Conservation (phyloP, 2,888 invertebrate species). For the Abrostola tripartita region DNA sequence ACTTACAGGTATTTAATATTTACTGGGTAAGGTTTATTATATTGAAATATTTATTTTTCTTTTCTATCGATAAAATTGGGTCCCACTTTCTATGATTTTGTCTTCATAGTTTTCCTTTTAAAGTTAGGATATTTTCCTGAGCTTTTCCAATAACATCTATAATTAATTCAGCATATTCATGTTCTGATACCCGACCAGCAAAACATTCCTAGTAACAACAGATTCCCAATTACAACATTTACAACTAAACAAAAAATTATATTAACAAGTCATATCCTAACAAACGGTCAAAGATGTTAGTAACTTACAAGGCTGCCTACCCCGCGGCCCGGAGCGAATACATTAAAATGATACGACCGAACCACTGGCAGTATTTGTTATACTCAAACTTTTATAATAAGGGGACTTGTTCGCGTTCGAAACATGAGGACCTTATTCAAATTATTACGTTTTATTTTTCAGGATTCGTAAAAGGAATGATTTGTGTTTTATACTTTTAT, state of each 20-base stretch:
- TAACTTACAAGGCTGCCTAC: slow-evolving; percentile 18
- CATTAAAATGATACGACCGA: slow-evolving; percentile 20
- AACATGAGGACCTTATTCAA: slow-evolving; percentile 12
- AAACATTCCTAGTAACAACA: not conserved
- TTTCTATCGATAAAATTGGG: too few species aligned
- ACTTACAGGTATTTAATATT: too few species aligned
- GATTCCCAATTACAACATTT: not conserved
- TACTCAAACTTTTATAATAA: slow-evolving; percentile 66
- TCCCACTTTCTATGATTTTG: too few species aligned
- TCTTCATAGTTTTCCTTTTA: too few species aligned
- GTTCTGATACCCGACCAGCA: not conserved
- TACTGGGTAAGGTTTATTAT: too few species aligned
- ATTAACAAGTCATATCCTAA: slow-evolving; percentile 12
- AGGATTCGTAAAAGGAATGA: not conserved
- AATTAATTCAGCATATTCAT: not conserved
- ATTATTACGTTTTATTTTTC: not conserved
- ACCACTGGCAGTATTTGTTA: slow-evolving; percentile 55
- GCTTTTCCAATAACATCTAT: too few species aligned
- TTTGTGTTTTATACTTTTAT: not conserved
- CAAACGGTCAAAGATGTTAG: slow-evolving; percentile 25
- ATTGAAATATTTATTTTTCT: too few species aligned
- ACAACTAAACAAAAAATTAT: not conserved
- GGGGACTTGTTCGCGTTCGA: slow-evolving; percentile 46
- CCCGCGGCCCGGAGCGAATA: slow-evolving; percentile 5
- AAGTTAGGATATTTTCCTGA: too few species aligned